phyloP scores from a whole-genome alignment of 2,113 vertebrate species.

The Macquaria ambigua region DNA sequence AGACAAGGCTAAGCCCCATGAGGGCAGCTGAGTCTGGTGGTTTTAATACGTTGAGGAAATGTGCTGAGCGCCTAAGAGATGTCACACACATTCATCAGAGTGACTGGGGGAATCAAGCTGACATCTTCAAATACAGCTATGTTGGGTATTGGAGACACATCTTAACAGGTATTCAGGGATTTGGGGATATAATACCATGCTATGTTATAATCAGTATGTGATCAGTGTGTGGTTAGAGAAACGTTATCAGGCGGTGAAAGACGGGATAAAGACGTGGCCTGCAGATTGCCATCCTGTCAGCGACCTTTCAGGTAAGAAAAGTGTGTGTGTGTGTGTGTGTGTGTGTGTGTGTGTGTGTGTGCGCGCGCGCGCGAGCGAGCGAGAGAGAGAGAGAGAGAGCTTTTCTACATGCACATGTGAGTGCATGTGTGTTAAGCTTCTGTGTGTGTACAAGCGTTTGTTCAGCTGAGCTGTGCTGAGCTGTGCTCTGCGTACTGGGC shows the following conservation, averaged over 20 bases:
- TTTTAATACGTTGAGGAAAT: slow-evolving; percentile 56
- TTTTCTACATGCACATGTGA: background rate
- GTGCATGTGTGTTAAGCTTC: slow-evolving; percentile 1
- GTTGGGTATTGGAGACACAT: slow-evolving; percentile 39
- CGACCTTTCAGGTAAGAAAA: slow-evolving; percentile 17
- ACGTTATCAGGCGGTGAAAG: slow-evolving; percentile 30
- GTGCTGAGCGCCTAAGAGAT: slow-evolving; percentile 26
- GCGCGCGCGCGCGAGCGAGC: too few relatives aligned
- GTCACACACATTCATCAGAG: slow-evolving; percentile 30
- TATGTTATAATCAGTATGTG: slow-evolving; percentile 30
- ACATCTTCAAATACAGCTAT: slow-evolving; percentile 20
- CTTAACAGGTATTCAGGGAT: slow-evolving; percentile 39
- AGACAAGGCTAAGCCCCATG: slow-evolving; percentile 27
- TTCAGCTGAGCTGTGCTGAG: slow-evolving; percentile 52
- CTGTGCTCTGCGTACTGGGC: slow-evolving; percentile 47
- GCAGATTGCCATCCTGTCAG: slow-evolving; percentile 34
- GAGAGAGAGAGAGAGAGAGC: too few relatives aligned
- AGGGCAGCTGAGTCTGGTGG: slow-evolving; percentile 43
- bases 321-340: background rate
- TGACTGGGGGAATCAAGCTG: slow-evolving; percentile 29
- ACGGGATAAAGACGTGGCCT: slow-evolving; percentile 43
- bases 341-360: background rate
- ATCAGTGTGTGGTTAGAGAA: slow-evolving; percentile 36
- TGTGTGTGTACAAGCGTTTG: slow-evolving; percentile 25
- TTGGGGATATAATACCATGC: slow-evolving; percentile 25